phyloP scores from a whole-genome alignment of 2,113 vertebrate species.

The Tenebrosternarchus preto region DNA sequence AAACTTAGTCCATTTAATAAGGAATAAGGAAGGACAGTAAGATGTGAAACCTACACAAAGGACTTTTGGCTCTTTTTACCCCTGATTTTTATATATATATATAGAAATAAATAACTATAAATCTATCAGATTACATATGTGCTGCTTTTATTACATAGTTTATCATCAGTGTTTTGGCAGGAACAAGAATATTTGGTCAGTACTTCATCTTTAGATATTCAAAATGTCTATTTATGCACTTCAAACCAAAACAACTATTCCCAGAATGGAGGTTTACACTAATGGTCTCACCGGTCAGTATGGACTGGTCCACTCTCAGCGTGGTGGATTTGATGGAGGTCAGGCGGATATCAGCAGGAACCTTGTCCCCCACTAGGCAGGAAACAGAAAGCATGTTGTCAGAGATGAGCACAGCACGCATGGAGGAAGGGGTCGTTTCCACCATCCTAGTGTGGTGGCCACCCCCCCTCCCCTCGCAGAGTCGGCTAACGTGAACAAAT shows the following conservation, averaged over 20 bases:
- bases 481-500: too few species aligned
- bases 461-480: not conserved
- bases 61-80: too few species aligned
- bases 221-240: not conserved
- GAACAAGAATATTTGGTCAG: too few species aligned
- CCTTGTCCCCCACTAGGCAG: slow-evolving; percentile 94
- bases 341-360: slow-evolving; percentile 96
- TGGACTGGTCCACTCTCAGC: slow-evolving; percentile 95
- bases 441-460: not conserved
- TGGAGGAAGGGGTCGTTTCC: not conserved
- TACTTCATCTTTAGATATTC: too few species aligned
- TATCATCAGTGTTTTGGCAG: too few species aligned
- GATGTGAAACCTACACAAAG: slow-evolving; percentile 36
- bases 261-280: not conserved
- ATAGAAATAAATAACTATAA: too few species aligned
- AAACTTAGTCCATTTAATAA: slow-evolving; percentile 64
- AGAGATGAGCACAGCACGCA: slow-evolving; percentile 11
- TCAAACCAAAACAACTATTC: not conserved
- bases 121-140: too few species aligned
- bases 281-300: slow-evolving; percentile 86
- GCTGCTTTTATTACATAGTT: too few species aligned
- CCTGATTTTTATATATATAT: too few species aligned
- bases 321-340: slow-evolving; percentile 98
- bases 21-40: slow-evolving; percentile 72
- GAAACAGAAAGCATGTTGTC: slow-evolving; percentile 28